phyloP scores from a whole-genome alignment of 92 coral and sea anemone species.

The Paragorgia papillata region DNA sequence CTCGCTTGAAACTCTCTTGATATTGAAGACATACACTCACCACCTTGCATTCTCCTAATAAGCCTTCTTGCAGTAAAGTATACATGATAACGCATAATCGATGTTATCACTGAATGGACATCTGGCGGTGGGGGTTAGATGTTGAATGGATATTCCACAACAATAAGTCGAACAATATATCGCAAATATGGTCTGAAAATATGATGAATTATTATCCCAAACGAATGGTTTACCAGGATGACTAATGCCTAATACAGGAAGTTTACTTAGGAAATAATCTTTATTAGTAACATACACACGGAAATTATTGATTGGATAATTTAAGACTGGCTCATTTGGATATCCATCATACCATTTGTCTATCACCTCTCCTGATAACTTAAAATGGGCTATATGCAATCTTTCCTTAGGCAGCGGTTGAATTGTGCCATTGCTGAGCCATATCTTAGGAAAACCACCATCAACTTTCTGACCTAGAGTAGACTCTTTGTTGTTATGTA shows the following conservation, averaged over 20 bases:
- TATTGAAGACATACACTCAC: constrained; percentile 22
- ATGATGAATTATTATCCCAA: neutral
- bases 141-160: constrained; percentile 18
- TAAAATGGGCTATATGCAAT: neutral
- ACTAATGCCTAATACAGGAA: neutral
- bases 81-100: constrained; percentile 19
- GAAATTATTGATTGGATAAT: constrained; percentile 8
- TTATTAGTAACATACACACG: neutral
- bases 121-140: neutral
- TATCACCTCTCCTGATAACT: no score
- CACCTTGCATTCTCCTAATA: constrained; percentile 17
- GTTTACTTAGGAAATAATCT: neutral
- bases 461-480: no score
- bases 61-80: constrained; percentile 26
- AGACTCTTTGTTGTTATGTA: neutral
- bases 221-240: no score
- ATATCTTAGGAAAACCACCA: constrained; percentile 8
- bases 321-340: neutral
- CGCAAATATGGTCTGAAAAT: constrained; percentile 16
- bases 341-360: neutral
- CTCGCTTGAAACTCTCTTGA: constrained; percentile 20
- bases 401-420: neutral
- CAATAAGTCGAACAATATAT: constrained; percentile 26
- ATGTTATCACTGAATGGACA: constrained; percentile 6
- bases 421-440: neutral